Conservation (phyloP, 1,140 invertebrate genomes). For the Drosophila obscura region DNA sequence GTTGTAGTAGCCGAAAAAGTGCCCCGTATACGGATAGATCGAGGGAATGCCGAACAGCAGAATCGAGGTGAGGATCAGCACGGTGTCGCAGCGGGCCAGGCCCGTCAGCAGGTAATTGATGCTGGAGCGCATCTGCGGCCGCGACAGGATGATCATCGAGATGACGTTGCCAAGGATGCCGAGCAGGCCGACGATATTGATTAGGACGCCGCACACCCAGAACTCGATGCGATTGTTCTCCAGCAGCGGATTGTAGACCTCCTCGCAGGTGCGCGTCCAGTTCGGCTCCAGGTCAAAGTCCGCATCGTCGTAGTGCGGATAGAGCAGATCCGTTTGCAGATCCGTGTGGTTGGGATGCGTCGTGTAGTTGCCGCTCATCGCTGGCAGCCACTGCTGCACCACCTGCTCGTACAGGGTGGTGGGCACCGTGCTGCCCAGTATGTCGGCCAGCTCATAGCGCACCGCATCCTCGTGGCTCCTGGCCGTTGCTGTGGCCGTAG, state of each 20-base stretch:
- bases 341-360: constrained; percentile 30
- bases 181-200: constrained; percentile 92
- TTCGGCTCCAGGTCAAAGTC: constrained; percentile 43
- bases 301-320: constrained; percentile 56
- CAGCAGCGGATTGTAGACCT: constrained; percentile 62
- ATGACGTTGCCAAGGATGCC: constrained; percentile 95
- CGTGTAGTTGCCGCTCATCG: constrained; percentile 7
- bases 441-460: constrained; percentile 49
- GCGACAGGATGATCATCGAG: constrained; percentile 94
- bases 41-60: constrained; percentile 94
- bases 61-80: constrained; percentile 93
- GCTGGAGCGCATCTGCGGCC: constrained; percentile 96
- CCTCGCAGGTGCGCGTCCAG: constrained; percentile 65
- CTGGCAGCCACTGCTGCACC: background rate
- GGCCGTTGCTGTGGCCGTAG: constrained; percentile 13
- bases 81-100: constrained; percentile 94
- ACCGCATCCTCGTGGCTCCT: background rate
- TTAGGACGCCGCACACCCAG: constrained; percentile 92
- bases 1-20: constrained; percentile 91
- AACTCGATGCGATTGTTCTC: constrained; percentile 87
- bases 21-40: constrained; percentile 91
- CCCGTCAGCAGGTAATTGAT: constrained; percentile 97
- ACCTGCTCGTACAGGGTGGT: background rate
- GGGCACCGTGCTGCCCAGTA: constrained; percentile 27
- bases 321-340: constrained; percentile 35